phyloP scores from a whole-genome alignment of 53 echinoderm and acorn worm species.

The Echinarachnius parma region DNA sequence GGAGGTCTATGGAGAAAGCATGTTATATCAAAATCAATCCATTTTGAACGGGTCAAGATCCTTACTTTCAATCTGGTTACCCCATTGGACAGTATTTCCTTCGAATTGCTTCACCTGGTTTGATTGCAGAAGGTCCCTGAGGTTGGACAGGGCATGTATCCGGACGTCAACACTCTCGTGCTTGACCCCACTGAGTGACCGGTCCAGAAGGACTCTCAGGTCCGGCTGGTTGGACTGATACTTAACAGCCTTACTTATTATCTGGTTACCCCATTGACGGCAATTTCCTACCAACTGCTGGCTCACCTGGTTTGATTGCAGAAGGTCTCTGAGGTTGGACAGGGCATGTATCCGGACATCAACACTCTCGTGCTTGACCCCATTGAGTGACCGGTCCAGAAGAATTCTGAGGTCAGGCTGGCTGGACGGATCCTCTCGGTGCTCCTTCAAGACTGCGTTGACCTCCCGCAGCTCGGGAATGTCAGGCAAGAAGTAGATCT shows the following conservation, averaged over 20 bases:
- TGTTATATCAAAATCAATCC: too few species aligned
- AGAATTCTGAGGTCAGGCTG: conserved; percentile 86
- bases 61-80: too few species aligned
- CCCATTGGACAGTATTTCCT: too few species aligned
- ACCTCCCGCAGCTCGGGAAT: conserved; percentile 70
- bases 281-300: too few species aligned
- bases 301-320: conserved; percentile 86
- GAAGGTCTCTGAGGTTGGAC: conserved; percentile 81
- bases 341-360: conserved; percentile 91
- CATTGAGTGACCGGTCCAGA: conserved; percentile 73
- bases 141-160: conserved; percentile 84
- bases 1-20: too few species aligned
- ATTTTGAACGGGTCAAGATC: too few species aligned
- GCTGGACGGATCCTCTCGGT: conserved; percentile 77
- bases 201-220: conserved; percentile 73
- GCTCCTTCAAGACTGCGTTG: conserved; percentile 74
- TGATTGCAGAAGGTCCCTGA: conserved; percentile 73
- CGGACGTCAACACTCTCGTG: conserved; percentile 97
- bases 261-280: too few species aligned
- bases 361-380: conserved; percentile 88
- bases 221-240: conserved; percentile 86
- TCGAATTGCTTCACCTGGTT: conserved; percentile 68
- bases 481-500: conserved; percentile 96
- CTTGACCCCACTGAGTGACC: conserved; percentile 75
- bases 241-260: too few species aligned